Conservation (phyloP, 2,888 invertebrate species). For the Drosophila hamatofila region DNA sequence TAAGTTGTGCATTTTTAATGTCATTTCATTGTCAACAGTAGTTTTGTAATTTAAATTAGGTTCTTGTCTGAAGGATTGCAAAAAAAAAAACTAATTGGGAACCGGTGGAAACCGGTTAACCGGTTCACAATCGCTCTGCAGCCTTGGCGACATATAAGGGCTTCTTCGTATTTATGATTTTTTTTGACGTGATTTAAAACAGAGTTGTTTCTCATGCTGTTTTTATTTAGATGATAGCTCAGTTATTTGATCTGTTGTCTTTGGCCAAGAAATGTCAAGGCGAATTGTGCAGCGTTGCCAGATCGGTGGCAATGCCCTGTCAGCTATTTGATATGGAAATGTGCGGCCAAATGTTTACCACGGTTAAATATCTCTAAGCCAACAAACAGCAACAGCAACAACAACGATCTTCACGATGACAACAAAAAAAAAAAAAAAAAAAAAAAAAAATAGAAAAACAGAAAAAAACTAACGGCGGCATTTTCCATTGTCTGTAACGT, state of each 20-base stretch:
- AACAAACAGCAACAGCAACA: constrained; percentile 24
- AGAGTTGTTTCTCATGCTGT: background rate
- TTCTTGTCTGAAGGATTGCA: background rate
- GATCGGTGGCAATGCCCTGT: constrained; percentile 47
- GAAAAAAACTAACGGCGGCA: constrained; percentile 40
- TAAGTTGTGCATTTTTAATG: background rate
- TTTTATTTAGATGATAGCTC: constrained; percentile 5
- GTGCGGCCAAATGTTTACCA: constrained; percentile 57
- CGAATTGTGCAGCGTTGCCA: constrained; percentile 23
- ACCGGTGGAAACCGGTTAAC: background rate
- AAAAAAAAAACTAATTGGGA: background rate
- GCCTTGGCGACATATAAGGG: constrained; percentile 7
- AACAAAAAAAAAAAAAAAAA: constrained; percentile 18
- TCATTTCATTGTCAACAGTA: background rate
- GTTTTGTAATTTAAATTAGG: constrained; percentile 7
- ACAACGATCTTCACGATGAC: constrained; percentile 32
- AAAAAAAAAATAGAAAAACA: background rate
- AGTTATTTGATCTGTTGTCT: constrained; percentile 20
- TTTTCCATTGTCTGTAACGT: constrained; percentile 62
- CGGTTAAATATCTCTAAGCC: constrained; percentile 52
- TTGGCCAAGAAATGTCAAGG: constrained; percentile 51
- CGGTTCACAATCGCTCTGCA: background rate
- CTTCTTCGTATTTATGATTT: background rate
- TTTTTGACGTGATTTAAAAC: constrained; percentile 5
- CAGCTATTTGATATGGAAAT: constrained; percentile 60